phyloP scores from a whole-genome alignment of 92 coral and sea anemone species.

The Chrysogorgia sp. region DNA sequence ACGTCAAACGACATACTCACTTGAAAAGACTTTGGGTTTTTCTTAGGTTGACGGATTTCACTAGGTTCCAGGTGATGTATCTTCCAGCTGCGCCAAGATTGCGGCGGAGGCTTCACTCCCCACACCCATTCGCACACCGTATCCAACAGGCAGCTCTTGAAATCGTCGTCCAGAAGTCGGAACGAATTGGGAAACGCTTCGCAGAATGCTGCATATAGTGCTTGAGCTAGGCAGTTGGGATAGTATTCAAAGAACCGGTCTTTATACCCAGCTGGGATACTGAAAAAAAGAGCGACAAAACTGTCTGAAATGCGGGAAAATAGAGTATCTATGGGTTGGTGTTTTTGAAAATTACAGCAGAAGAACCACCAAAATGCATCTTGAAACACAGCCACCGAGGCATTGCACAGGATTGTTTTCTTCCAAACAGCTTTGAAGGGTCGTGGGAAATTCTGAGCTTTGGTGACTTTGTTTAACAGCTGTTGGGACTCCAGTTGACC shows the following conservation, averaged over 20 bases:
- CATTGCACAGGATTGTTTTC: conserved; percentile 87
- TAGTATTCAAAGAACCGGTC: conserved; percentile 84
- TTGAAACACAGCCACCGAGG: conserved; percentile 82
- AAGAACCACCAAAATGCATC: conserved; percentile 99
- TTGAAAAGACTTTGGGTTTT: conserved; percentile 72
- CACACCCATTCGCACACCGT: conserved; percentile 90
- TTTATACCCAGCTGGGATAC: conserved; percentile 74
- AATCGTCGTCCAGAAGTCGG: conserved; percentile 77
- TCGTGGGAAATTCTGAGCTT: conserved; percentile 77
- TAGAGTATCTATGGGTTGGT: conserved; percentile 78
- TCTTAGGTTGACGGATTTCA: conserved; percentile 77
- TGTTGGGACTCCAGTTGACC: conserved; percentile 96
- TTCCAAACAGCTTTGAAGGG: conserved; percentile 75
- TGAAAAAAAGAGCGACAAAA: conserved; percentile 83
- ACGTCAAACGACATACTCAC: conserved; percentile 86
- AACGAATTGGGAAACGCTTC: conserved; percentile 94
- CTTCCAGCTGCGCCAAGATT: conserved; percentile 89
- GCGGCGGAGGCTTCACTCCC: conserved; percentile 91
- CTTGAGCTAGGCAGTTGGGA: conserved; percentile 92
- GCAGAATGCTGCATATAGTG: conserved; percentile 86
- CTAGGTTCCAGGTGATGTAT: conserved; percentile 81
- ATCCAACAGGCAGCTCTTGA: conserved; percentile 74
- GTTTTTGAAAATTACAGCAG: conserved; percentile 79
- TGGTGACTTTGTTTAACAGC: conserved; percentile 84
- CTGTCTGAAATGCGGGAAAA: conserved; percentile 92